phyloP scores from a whole-genome alignment of 2,797 vertebrate species.

The Merluccius polli region DNA sequence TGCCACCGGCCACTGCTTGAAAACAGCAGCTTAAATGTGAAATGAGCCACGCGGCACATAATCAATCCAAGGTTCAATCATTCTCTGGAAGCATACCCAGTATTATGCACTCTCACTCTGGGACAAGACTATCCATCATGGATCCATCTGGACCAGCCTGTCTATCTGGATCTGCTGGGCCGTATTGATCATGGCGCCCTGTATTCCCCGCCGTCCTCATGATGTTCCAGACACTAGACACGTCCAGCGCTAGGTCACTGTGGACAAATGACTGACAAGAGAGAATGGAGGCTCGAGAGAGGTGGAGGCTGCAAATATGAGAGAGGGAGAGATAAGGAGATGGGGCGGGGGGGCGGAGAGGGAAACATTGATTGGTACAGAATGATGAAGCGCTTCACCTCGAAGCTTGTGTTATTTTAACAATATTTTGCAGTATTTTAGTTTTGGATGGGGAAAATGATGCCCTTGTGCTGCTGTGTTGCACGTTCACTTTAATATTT shows the following conservation, averaged over 20 bases:
- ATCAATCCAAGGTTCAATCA: not conserved
- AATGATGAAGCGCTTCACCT: no score
- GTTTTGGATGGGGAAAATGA: no score
- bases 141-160: not conserved
- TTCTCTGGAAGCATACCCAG: not conserved
- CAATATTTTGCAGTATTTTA: no score
- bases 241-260: not conserved
- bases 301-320: not conserved
- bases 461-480: no score
- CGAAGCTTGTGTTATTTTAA: no score
- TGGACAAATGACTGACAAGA: conserved; percentile 1
- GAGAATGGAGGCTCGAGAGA: not conserved
- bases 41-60: not conserved
- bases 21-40: not conserved
- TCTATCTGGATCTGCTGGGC: not conserved
- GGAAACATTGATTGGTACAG: not conserved
- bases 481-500: no score
- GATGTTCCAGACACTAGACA: not conserved
- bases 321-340: not conserved
- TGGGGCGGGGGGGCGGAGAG: not conserved
- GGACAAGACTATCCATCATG: not conserved
- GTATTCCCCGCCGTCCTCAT: not conserved
- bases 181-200: not conserved
- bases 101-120: not conserved
- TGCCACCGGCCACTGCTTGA: no score